Evolutionary conservation across 2,113 vertebrate genomes (phyloP), one percentile per base, ranked within the genome.

Genomic region (Sylvicapra grimmia): DNA sequence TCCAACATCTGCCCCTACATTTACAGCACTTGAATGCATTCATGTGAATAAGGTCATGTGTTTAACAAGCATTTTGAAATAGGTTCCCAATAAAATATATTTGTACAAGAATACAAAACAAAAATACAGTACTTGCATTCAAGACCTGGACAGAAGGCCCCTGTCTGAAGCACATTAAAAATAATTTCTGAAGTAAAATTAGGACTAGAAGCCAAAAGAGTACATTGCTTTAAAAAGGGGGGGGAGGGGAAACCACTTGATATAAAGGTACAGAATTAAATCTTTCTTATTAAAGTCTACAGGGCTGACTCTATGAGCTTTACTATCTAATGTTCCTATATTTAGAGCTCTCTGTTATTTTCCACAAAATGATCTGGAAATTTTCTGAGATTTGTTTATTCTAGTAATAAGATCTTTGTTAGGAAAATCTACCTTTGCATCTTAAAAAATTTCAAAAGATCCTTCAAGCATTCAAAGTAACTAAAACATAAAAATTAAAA

Each of bases 21-120:
- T 98, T 94, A 93, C 15, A 98, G 96, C 87, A 92, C 94, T 97
- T 8, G n/a, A 59, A 93, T 95, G 77, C 97, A 98, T 97, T 97
- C 95, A 88, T 97, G 91, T 94, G 97, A 98, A 96, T 96, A 96
- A 97, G 68, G 54, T 87, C 89, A 44, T 95, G 94, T 90, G 87
- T 97, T 97, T 96, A 97, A 96, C 12, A 90, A 98, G 89, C 68
- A 83, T 98, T 98, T 75, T 97, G 95, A 97, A 98, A 96, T 90
- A 97, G 92, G 92, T 59, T 97, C 90, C 98, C 79, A 95, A 92
- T 96, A 97, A 98, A 97, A 98, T 92, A 95, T 95, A 94, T 95
- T 97, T 94, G 59, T 97, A 68, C 59, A 97, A 89, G 87, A 97
- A 91, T 54, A 93, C 49, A 97, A 97, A 95, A 89, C 94, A 97